Conservation (phyloP, 2,888 invertebrate species). For the Drosophila falleni region DNA sequence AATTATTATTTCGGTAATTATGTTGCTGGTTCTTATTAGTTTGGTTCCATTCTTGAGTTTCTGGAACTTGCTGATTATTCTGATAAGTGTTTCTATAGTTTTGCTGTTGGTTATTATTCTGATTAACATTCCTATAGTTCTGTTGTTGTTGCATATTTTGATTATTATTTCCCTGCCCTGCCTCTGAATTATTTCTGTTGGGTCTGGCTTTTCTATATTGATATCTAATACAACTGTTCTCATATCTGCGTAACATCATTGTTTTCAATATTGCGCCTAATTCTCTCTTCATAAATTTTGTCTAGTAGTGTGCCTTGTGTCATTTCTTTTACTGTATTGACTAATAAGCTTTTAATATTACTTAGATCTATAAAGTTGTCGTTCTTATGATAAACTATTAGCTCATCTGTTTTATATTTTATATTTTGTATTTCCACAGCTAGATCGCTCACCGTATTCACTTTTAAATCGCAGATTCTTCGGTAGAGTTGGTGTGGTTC, state of each 20-base stretch:
- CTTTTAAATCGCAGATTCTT: too few relatives aligned
- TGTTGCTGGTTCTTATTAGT: conserved; percentile 1
- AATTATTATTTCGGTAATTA: too few relatives aligned
- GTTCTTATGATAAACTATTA: conserved; percentile 5
- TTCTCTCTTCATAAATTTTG: conserved; percentile 7
- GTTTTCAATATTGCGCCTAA: not conserved
- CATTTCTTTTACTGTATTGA: conserved; percentile 8
- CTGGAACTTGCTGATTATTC: conserved; percentile 1
- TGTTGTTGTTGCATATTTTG: not conserved
- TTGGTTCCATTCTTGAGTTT: conserved; percentile 1
- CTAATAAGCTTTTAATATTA: conserved; percentile 1
- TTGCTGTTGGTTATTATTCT: conserved; percentile 3
- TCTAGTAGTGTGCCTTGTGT: conserved; percentile 6
- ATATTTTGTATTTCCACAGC: not conserved
- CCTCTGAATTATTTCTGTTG: conserved; percentile 2
- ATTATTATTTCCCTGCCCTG: conserved; percentile 3
- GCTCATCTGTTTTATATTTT: conserved; percentile 1
- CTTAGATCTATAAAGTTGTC: conserved; percentile 4
- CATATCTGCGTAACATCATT: not conserved
- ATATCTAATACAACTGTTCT: not conserved
- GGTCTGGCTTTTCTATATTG: not conserved
- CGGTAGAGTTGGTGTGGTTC: too few relatives aligned
- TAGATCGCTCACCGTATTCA: not conserved
- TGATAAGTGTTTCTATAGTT: conserved; percentile 4
- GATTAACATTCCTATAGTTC: conserved; percentile 6